phyloP scores from a whole-genome alignment of 1,140 invertebrate genomes.

The Schlechtendalia chinensis region DNA sequence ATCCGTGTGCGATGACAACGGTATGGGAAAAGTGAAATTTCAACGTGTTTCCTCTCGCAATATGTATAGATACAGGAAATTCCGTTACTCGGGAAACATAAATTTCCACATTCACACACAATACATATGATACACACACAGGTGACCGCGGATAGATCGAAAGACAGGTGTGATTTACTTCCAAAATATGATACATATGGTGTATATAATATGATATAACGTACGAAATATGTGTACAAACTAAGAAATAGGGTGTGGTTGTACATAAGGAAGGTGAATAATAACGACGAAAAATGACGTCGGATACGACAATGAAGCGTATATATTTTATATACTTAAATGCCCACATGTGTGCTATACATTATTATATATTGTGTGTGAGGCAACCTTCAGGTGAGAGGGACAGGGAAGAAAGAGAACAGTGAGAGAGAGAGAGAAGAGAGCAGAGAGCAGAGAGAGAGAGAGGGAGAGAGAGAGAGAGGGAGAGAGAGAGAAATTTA shows the following conservation, averaged over 20 bases:
- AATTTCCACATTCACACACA: slow-evolving; percentile 6
- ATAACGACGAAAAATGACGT: too few relatives aligned
- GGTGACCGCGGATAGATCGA: too few relatives aligned
- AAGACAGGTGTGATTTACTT: too few relatives aligned
- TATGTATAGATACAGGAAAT: slow-evolving; percentile 1
- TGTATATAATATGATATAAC: too few relatives aligned
- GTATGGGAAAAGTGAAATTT: slow-evolving; percentile 47
- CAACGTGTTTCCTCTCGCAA: neutral
- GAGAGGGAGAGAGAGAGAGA: neutral
- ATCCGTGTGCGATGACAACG: neutral
- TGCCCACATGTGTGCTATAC: too few relatives aligned
- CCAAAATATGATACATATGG: too few relatives aligned
- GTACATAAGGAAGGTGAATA: too few relatives aligned
- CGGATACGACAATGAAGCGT: too few relatives aligned
- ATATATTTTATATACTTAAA: too few relatives aligned
- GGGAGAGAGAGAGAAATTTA: neutral
- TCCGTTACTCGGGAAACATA: neutral
- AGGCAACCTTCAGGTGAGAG: neutral
- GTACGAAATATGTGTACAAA: too few relatives aligned
- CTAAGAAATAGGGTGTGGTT: too few relatives aligned
- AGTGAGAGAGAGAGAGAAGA: neutral
- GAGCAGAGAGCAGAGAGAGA: neutral
- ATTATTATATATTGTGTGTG: neutral
- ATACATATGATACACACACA: neutral
- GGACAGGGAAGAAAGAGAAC: neutral